Evolutionary conservation across 2,113 vertebrate genomes (phyloP), one percentile per base, ranked within the genome.

Genomic region (Pycnonotus jocosus): DNA sequence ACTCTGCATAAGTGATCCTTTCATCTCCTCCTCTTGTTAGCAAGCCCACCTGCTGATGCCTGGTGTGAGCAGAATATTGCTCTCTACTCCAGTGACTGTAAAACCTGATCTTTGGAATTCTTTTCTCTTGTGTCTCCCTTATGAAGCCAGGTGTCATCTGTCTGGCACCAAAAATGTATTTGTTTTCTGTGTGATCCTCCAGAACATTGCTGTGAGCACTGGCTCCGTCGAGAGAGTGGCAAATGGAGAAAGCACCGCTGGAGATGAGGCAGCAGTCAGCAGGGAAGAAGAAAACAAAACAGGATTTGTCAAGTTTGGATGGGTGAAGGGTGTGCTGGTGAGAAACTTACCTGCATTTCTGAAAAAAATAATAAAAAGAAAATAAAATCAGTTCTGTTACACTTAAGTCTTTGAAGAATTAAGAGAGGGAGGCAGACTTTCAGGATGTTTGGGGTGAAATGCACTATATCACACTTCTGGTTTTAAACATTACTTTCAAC

Each of bases 261-360:
- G 95, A 65, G 98, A 99, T 3, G 99, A 99, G 90, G 97, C 98
- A 83, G 97, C 97, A 51, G 97, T n/a, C 47, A 37, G 70, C 54
- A 98, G 98, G 48, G 97, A 97, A 58, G 94, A 93, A n/a, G 98
- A 98, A 9, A 88, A 70, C 12, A 96, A 96, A 40, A 53, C 89
- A 5, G 98, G 98, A 38, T 70, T 89, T 33, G 97, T 99, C 76
- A 99, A 99, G 97, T 99, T 99, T 4, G 99, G 99, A 96, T 99
- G 99, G 99, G 98, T 99, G 96, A 99, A 99, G 96, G 99, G 99
- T 48, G 99, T 99, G 94, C 98, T 99, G 99, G 99, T 99, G 96
- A 99, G 99, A 89, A 93, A 70, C 10, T 20, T 44, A 19, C 3
- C 37, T 38, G 24, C 33, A 60, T 78, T 77, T 82, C 58, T 50